Percentiles rank a stretch among this genome's conserved stretches.
phyloP scores from a whole-genome alignment of 92 coral and sea anemone species.

The Metridium senile region DNA sequence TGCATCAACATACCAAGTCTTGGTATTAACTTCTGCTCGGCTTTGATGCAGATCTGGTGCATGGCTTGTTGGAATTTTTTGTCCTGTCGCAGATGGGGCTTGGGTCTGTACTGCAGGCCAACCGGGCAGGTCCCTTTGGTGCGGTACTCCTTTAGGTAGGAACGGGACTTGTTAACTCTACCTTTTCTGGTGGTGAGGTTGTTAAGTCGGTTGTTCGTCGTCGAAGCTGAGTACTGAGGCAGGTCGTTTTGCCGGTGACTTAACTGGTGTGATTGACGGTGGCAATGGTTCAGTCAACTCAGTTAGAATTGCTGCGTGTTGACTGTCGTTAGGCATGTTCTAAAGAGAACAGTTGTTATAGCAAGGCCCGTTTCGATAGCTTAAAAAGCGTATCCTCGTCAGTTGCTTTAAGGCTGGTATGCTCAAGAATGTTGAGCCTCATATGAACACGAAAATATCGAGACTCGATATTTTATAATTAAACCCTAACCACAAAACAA shows the following conservation, averaged over 20 bases:
- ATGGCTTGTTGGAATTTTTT: slow-evolving; percentile 1
- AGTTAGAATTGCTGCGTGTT: neutral
- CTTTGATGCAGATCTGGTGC: neutral
- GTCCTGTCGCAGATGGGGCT: slow-evolving; percentile 5
- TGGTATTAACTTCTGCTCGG: neutral
- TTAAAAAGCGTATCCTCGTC: too few relatives aligned
- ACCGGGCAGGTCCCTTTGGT: slow-evolving; percentile 19
- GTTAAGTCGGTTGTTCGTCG: neutral
- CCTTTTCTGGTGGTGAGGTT: neutral
- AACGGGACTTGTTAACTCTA: slow-evolving; percentile 3
- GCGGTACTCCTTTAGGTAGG: slow-evolving; percentile 9
- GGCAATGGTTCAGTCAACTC: neutral
- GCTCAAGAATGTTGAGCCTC: neutral
- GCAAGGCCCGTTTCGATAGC: slow-evolving; percentile 4
- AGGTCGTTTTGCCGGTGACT: neutral
- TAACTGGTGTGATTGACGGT: neutral
- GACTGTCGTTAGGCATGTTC: neutral
- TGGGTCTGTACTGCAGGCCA: slow-evolving; percentile 17
- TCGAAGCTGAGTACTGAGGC: neutral
- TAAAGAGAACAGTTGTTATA: neutral
- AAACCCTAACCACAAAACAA: too few relatives aligned
- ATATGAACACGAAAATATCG: too few relatives aligned
- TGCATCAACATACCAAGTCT: neutral
- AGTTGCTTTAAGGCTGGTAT: neutral
- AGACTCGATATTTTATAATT: too few relatives aligned